Base-by-base conservation (phyloP, 2,113 vertebrate species). In the Piprites chloris region DNA sequence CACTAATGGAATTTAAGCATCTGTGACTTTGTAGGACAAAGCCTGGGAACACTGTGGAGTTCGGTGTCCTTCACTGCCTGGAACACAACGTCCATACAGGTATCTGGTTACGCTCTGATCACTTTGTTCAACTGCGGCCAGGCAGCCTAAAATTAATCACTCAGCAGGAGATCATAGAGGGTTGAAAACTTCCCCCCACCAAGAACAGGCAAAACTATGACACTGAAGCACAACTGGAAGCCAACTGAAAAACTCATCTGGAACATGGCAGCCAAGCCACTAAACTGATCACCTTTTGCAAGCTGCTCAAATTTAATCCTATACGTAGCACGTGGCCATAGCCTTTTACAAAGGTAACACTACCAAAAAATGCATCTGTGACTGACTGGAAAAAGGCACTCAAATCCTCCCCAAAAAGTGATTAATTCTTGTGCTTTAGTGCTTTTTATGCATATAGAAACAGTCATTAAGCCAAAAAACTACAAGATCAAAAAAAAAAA, bases 231-330 rank as follows among this genome's bases (percentile, higher is more conserved):
- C 33, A 87, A 30, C 27, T 15, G 58, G 50, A 85, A 85, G 26
- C 33, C 26, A 50, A 67, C 16, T 21, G 27, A 58, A 63, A 85
- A 76, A 9, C 20, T 69, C 19, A 56, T 32, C 33, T 27, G 44
- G 21, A 65, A 71, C 9, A 6, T 0, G 0, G 37, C 37, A 53
- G 37, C 46, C 46, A 74, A 90, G 42, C 18, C 72, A 66, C n/a
- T 23, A 11, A 30, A 63, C 1, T 2, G 0, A 46, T 55, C 8
- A 72, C 63, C 18, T 24, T 21, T 49, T 2, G 16, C 50, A 79
- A 91, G 49, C 26, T 37, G 28, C 44, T 69, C 49, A 37, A 63
- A 63, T 59, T 42, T 68, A 55, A 65, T 21, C 53, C 47, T 23
- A 33, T 4, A 49, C 35, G 42, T 0, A 69, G 47, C 56, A 75